Conservation (phyloP, 53 echinoderm and acorn worm species). For the Zoroaster sp. region DNA sequence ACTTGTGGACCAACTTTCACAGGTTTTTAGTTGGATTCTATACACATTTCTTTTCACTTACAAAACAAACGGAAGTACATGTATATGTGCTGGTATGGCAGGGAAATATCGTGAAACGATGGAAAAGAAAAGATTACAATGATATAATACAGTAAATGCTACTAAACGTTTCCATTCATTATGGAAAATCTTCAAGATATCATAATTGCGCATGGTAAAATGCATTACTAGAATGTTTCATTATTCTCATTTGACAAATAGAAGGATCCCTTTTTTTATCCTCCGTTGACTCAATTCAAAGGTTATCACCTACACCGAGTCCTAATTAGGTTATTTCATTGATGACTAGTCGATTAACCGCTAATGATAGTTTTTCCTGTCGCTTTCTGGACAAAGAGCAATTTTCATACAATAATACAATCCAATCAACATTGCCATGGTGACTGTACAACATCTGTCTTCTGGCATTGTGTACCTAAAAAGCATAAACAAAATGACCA, state of each 20-base stretch:
- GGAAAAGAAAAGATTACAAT: too few relatives aligned
- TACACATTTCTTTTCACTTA: too few relatives aligned
- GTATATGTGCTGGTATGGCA: too few relatives aligned
- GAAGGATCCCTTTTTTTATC: background rate
- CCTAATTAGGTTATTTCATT: background rate
- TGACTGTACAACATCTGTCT: background rate
- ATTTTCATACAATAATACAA: background rate
- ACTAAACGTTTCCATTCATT: background rate
- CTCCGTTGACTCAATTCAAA: background rate
- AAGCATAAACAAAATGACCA: background rate
- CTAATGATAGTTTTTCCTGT: background rate
- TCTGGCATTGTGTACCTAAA: background rate
- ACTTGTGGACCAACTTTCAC: too few relatives aligned
- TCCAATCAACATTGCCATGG: background rate
- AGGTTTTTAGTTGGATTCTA: too few relatives aligned
- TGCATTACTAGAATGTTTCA: background rate
- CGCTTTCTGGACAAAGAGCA: background rate
- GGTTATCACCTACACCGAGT: background rate
- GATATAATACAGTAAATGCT: background rate
- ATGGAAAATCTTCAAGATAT: background rate
- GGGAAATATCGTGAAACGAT: too few relatives aligned
- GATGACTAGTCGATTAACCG: background rate
- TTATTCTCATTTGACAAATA: background rate
- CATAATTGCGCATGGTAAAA: background rate
- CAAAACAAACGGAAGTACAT: too few relatives aligned